Percentiles rank a stretch among this genome's conserved stretches.
phyloP scores from a whole-genome alignment of 2,113 vertebrate species.

The Halichoeres trimaculatus region DNA sequence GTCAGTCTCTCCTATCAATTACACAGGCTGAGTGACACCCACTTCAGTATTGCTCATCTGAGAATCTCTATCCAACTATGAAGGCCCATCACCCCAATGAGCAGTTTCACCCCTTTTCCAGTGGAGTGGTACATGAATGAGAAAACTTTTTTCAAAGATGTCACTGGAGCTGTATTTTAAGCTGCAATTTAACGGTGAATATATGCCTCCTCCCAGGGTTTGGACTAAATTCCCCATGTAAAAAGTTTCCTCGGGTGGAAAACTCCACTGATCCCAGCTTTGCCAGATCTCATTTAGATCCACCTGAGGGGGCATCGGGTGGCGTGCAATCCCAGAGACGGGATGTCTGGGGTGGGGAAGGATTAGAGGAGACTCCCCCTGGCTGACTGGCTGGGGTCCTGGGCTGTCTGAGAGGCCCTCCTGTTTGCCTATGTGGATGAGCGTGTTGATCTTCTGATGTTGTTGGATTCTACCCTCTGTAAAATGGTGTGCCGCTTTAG shows the following conservation, averaged over 20 bases:
- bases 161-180: neutral
- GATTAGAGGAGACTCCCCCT: slow-evolving; percentile 64
- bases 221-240: slow-evolving; percentile 51
- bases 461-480: slow-evolving; percentile 12
- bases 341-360: slow-evolving; percentile 63
- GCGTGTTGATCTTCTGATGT: slow-evolving; percentile 31
- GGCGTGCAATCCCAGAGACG: slow-evolving; percentile 56
- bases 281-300: slow-evolving; percentile 78
- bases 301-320: slow-evolving; percentile 63
- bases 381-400: slow-evolving; percentile 33
- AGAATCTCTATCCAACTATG: slow-evolving; percentile 3
- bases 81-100: neutral
- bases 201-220: slow-evolving; percentile 46
- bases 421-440: slow-evolving; percentile 4
- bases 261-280: slow-evolving; percentile 70
- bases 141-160: slow-evolving; percentile 3
- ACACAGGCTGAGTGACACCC: slow-evolving; percentile 54
- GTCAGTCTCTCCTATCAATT: slow-evolving; percentile 62
- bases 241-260: slow-evolving; percentile 46
- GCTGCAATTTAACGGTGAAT: slow-evolving; percentile 22
- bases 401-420: slow-evolving; percentile 35
- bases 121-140: neutral
- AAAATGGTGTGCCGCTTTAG: slow-evolving; percentile 16
- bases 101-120: neutral
- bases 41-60: slow-evolving; percentile 37